Base-by-base conservation (phyloP, 1,140 invertebrate genomes). In the Drosophila nikananu region DNA sequence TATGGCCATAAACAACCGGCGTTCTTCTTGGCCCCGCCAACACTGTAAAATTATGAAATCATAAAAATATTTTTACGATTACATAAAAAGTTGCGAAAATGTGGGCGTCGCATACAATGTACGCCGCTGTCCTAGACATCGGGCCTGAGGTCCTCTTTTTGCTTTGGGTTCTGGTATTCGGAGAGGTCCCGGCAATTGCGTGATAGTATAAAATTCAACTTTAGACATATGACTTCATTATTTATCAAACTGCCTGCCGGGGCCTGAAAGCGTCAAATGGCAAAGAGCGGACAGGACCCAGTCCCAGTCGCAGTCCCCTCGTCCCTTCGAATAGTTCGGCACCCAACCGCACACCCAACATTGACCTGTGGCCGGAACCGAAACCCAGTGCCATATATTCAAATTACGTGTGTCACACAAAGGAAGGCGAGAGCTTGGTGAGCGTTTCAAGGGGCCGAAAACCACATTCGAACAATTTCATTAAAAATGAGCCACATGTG, bases 61-160 rank as follows among this genome's bases (percentile, higher is more conserved):
- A 82, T 90, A 90, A 90, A 90, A 91, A 86, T 91, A 91, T 91
- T 90, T 90, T 90, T 91, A 90, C 79, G 86, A 90, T 91, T 82
- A 80, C 86, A 91, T 86, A 90, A 90, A 90, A 89, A 90, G 63
- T 81, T 87, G 84, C 59, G 44, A 90, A 89, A 78, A 84, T 72
- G 75, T 77, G 64, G 83, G 83, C 81, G 81, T 87, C 84, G 48
- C 79, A 51, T 55, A 76, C 74, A 68, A 58, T 48, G 63, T 66
- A 67, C 54, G 70, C 37, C 52, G 37, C 42, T n/a, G 41, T 51
- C 51, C 49, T 49, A 58, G 77, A 60, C 61, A 48, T 54, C 58
- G 58, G 67, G 60, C 42, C 54, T 52, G 51, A 39, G 70, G 42
- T 52, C 27, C 25, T 44, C 19, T 51, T 21, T 27, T 25, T 27